A percentile compares a stretch with the other conserved stretches of the same genome.
Evolutionary conservation across 2,797 vertebrate species (phyloP).

Genomic region (Gambusia yucatana): DNA sequence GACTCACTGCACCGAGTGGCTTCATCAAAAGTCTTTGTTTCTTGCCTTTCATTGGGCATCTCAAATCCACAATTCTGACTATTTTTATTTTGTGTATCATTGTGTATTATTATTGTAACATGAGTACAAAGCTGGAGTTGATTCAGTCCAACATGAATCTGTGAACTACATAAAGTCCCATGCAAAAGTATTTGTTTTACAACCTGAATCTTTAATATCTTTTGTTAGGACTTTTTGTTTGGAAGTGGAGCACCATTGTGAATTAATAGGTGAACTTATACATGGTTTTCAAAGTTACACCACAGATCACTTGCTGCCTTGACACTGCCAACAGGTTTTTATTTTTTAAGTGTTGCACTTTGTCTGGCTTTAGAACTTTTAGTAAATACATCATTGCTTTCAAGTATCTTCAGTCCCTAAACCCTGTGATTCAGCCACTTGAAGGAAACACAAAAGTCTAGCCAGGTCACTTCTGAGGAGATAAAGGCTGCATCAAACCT

Average conservation of each 20-base stretch:
- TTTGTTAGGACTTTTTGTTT: background rate
- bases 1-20: background rate
- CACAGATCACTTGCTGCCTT: no score
- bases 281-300: background rate
- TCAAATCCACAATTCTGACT: background rate
- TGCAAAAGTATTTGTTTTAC: background rate
- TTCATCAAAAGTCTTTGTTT: background rate
- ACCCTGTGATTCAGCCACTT: background rate
- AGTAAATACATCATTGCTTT: background rate
- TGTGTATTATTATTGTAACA: background rate
- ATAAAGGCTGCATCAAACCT: background rate
- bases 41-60: background rate
- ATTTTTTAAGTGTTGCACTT: background rate
- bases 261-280: background rate
- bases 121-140: background rate
- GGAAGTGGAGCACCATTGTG: background rate
- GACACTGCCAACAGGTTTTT: no score
- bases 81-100: background rate
- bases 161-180: background rate
- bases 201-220: background rate
- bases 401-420: background rate
- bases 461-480: background rate
- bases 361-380: background rate
- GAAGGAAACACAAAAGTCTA: background rate
- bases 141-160: background rate